Conservation (phyloP, 2,888 invertebrate genomes). For the Lepidocyrtoides sp. region DNA sequence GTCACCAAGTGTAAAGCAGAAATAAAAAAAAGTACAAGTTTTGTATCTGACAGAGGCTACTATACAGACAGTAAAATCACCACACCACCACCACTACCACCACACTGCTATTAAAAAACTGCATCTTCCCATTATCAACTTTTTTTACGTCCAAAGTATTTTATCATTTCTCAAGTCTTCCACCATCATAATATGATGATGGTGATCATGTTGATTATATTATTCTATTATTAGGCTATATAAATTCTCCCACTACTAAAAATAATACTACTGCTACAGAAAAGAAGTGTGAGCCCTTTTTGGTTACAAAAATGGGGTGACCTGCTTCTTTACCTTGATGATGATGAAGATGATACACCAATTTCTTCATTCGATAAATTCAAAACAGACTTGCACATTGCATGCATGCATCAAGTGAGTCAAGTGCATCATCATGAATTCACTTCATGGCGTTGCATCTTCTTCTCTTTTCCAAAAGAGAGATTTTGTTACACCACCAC, state of each 20-base stretch:
- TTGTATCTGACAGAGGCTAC: not conserved
- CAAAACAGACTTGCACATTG: conserved; percentile 28
- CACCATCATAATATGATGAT: not conserved
- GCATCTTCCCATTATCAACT: conserved; percentile 55
- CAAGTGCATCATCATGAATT: conserved; percentile 26
- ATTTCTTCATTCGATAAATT: conserved; percentile 56
- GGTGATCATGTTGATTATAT: not conserved
- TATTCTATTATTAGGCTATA: conserved; percentile 49
- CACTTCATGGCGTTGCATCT: not conserved
- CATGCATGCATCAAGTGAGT: conserved; percentile 33
- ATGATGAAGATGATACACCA: conserved; percentile 51
- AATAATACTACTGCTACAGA: not conserved
- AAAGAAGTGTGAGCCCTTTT: conserved; percentile 14
- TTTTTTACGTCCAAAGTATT: conserved; percentile 4
- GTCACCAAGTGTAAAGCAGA: conserved; percentile 62
- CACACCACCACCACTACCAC: not conserved
- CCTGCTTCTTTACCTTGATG: conserved; percentile 81
- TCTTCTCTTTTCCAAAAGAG: conserved; percentile 77
- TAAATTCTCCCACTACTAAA: not conserved
- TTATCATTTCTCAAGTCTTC: conserved; percentile 18
- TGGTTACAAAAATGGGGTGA: conserved; percentile 82
- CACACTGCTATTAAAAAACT: conserved; percentile 49
- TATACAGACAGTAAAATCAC: not conserved
- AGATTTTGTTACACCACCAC: conserved; percentile 72
- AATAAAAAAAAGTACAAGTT: conserved; percentile 31